phyloP scores from a whole-genome alignment of 2,888 invertebrate species.

The Sericinus montela region DNA sequence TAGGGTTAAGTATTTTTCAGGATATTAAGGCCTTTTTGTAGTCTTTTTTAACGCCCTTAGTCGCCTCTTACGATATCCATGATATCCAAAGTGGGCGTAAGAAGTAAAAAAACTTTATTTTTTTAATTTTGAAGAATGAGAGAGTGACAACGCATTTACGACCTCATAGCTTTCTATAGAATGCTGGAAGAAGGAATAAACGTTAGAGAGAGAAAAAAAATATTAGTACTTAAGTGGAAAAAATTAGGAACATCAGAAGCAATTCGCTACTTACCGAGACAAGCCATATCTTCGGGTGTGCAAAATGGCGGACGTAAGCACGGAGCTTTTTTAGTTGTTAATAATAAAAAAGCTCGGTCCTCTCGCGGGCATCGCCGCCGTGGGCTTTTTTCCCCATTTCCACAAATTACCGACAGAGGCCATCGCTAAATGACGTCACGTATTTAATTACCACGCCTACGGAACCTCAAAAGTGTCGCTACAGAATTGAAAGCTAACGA shows the following conservation, averaged over 20 bases:
- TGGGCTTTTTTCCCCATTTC: conserved; percentile 38
- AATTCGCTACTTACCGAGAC: background rate
- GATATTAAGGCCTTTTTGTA: no score
- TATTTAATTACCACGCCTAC: conserved; percentile 58
- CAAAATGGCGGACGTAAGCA: background rate
- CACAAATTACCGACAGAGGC: conserved; percentile 52
- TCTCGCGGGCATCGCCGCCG: background rate
- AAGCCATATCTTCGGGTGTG: background rate
- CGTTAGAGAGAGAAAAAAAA: no score
- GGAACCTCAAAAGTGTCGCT: conserved; percentile 14
- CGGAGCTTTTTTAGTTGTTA: conserved; percentile 1
- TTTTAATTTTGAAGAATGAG: no score
- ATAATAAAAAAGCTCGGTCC: conserved; percentile 11
- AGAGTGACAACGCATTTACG: no score
- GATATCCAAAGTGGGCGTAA: no score
- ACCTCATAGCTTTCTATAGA: no score
- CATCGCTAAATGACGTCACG: conserved; percentile 67
- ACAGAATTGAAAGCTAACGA: conserved; percentile 54
- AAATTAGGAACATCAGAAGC: background rate
- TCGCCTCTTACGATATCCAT: no score
- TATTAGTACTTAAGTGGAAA: background rate
- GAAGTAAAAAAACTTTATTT: no score
- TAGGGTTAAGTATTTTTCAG: no score
- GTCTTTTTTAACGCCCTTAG: no score
- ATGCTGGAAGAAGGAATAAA: no score